These are phyloP conservation scores for Rousettus madagascariensis DNA, from an alignment of 2,797 vertebrate genomes.

Conservation along the genomic window DNA sequence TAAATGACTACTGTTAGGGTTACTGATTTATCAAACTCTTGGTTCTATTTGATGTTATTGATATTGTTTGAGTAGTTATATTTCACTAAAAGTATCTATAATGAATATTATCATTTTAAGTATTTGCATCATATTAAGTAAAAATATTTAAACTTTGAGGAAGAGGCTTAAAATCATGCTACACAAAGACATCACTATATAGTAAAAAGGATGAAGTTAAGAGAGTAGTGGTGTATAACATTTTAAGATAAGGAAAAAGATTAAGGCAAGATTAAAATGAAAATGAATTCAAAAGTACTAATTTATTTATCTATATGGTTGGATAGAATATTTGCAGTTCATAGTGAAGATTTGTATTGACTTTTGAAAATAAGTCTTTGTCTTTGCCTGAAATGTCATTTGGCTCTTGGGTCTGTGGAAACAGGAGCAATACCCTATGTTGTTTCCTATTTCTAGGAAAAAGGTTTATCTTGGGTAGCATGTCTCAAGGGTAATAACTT, in stretches of 20 bases:
- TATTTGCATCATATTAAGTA: background rate
- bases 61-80: background rate
- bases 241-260: background rate
- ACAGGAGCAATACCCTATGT: background rate
- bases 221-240: background rate
- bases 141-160: background rate
- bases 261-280: background rate
- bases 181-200: background rate
- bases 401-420: background rate
- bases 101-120: background rate
- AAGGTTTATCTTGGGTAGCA: background rate
- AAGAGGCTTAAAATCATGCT: background rate
- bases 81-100: background rate
- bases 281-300: background rate
- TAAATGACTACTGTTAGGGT: background rate
- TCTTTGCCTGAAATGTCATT: background rate
- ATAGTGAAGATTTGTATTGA: background rate
- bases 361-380: background rate
- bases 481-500: constrained; percentile 1
- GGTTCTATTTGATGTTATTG: background rate
- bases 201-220: background rate
- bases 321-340: background rate
- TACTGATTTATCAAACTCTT: background rate
- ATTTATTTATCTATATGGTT: background rate
- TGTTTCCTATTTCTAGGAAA: background rate